phyloP scores from a whole-genome alignment of 1,140 invertebrate species.

The Rhopalosiphum maidis region DNA sequence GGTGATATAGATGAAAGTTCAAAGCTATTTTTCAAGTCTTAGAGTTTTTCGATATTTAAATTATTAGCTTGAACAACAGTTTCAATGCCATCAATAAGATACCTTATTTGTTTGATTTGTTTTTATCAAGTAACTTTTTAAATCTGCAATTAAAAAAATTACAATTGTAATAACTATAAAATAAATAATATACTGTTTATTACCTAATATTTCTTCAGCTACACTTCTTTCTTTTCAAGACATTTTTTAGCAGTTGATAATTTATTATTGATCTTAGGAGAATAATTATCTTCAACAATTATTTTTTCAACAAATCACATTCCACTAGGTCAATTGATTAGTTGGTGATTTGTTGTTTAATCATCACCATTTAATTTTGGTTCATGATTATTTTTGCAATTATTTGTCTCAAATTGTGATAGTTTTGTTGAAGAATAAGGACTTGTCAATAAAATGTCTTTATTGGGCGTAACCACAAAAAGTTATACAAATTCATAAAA shows the following conservation, averaged over 20 bases:
- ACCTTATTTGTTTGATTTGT: not conserved
- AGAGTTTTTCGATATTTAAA: not conserved
- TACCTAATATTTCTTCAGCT: not conserved
- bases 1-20: not conserved
- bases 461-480: not conserved
- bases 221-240: not conserved
- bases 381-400: not conserved
- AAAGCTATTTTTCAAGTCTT: not conserved
- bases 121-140: not conserved
- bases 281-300: not conserved
- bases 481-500: not conserved
- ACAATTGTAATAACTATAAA: not conserved
- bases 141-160: not conserved
- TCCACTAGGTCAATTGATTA: not conserved
- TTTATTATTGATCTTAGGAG: not conserved
- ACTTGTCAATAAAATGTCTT: not conserved
- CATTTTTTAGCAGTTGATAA: not conserved
- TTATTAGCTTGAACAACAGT: not conserved
- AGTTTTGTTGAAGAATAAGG: not conserved
- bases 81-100: not conserved
- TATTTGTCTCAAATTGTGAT: not conserved
- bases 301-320: not conserved
- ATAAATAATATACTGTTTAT: not conserved
- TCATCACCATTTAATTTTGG: not conserved
- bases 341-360: not conserved